These are phyloP conservation scores for Enhydra lutris DNA, from an alignment of 2,113 vertebrate genomes.

Conservation along the genomic window DNA sequence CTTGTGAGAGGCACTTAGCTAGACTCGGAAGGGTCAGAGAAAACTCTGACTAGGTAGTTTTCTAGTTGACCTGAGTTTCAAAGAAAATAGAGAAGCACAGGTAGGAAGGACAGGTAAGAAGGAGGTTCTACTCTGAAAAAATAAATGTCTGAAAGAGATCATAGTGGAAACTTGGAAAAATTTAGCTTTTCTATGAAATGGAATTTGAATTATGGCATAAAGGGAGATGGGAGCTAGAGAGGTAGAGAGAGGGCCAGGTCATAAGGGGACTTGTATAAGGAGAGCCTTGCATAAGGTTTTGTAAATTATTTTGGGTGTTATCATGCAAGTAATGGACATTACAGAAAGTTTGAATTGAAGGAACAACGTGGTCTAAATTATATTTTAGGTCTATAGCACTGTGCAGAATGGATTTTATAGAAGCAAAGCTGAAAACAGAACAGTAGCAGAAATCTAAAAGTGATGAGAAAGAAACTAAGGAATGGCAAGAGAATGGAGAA, in stretches of 20 bases:
- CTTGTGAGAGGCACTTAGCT: neutral
- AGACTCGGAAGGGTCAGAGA: neutral
- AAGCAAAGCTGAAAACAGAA: neutral
- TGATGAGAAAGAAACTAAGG: neutral
- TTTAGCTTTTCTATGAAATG: neutral
- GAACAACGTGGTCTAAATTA: neutral
- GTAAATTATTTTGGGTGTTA: neutral
- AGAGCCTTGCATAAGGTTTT: neutral
- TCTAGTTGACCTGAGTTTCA: neutral
- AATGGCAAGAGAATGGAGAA: neutral
- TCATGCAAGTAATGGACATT: neutral
- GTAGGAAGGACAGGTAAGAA: neutral
- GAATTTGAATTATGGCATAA: neutral
- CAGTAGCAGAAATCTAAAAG: neutral
- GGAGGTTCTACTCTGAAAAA: neutral
- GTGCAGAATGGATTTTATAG: neutral
- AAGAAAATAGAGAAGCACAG: neutral
- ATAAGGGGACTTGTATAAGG: neutral
- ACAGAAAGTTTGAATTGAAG: neutral
- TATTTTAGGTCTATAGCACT: neutral
- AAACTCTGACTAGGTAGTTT: neutral
- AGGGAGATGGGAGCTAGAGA: neutral
- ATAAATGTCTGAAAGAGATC: neutral
- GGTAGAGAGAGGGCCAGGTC: neutral
- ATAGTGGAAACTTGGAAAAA: neutral